Percentiles rank a stretch among this genome's conserved stretches.
phyloP scores from a whole-genome alignment of 64 coral and sea anemone genomes.

The Acropora tenuis region DNA sequence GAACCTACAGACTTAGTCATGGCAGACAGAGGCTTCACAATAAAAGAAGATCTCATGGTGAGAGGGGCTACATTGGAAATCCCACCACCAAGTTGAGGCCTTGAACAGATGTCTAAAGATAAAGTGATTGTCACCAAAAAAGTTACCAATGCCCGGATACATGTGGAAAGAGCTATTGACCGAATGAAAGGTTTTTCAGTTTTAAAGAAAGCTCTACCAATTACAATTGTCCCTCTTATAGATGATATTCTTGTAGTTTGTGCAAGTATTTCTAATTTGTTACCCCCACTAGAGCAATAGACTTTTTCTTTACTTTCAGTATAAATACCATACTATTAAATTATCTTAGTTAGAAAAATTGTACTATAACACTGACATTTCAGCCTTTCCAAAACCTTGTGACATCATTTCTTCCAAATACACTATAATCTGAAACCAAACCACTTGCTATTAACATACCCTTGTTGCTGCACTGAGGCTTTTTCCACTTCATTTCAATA shows the following conservation, averaged over 20 bases:
- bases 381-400: not conserved
- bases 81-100: constrained; percentile 48
- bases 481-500: too few species aligned
- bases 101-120: constrained; percentile 60
- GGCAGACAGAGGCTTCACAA: constrained; percentile 66
- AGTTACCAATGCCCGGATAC: constrained; percentile 66
- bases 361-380: not conserved
- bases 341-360: constrained; percentile 11
- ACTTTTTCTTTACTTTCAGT: not conserved
- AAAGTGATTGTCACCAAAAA: constrained; percentile 51
- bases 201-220: constrained; percentile 47
- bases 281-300: constrained; percentile 30
- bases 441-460: too few species aligned
- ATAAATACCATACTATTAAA: not conserved
- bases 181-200: constrained; percentile 63
- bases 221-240: constrained; percentile 28
- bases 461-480: too few species aligned
- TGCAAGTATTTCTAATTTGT: constrained; percentile 59
- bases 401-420: not conserved
- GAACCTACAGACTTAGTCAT: constrained; percentile 55
- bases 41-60: constrained; percentile 55
- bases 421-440: too few species aligned
- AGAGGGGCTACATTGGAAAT: constrained; percentile 47
- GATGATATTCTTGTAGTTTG: constrained; percentile 58
- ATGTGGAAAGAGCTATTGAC: constrained; percentile 65